phyloP scores from a whole-genome alignment of 92 coral and sea anemone genomes.

The Bergia sp. region DNA sequence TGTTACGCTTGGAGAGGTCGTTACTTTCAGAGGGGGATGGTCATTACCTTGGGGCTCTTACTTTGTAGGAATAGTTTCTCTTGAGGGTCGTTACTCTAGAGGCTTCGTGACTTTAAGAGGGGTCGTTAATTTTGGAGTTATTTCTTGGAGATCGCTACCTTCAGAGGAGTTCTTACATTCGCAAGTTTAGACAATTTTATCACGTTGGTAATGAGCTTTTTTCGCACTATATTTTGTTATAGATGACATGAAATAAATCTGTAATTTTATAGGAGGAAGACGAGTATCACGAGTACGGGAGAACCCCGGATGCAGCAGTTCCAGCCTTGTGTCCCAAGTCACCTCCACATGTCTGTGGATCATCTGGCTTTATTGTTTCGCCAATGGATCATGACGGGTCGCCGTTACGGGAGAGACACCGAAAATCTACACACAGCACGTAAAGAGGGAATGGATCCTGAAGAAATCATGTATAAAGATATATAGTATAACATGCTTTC shows the following conservation, averaged over 20 bases:
- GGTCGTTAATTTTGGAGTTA: too few relatives aligned
- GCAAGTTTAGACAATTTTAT: background rate
- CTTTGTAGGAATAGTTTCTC: too few relatives aligned
- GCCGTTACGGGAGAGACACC: conserved; percentile 15
- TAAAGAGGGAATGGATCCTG: background rate
- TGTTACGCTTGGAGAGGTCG: too few relatives aligned
- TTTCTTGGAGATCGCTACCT: too few relatives aligned
- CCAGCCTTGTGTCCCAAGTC: conserved; percentile 71
- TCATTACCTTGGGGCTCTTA: too few relatives aligned
- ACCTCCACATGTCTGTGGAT: conserved; percentile 61
- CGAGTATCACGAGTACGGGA: conserved; percentile 79
- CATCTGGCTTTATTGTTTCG: conserved; percentile 84
- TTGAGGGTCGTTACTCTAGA: too few relatives aligned
- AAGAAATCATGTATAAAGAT: background rate
- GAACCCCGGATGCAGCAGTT: conserved; percentile 78
- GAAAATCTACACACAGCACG: conserved; percentile 18
- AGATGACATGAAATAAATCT: conserved; percentile 39
- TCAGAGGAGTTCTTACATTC: too few relatives aligned
- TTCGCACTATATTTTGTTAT: background rate
- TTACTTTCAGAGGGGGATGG: too few relatives aligned
- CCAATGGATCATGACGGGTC: conserved; percentile 54
- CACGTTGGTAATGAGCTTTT: background rate
- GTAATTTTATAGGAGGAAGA: conserved; percentile 58
- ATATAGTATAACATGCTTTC: background rate
- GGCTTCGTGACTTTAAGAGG: too few relatives aligned